Base-by-base conservation (phyloP, 2,113 vertebrate species). In the Brevimyrus niger region DNA sequence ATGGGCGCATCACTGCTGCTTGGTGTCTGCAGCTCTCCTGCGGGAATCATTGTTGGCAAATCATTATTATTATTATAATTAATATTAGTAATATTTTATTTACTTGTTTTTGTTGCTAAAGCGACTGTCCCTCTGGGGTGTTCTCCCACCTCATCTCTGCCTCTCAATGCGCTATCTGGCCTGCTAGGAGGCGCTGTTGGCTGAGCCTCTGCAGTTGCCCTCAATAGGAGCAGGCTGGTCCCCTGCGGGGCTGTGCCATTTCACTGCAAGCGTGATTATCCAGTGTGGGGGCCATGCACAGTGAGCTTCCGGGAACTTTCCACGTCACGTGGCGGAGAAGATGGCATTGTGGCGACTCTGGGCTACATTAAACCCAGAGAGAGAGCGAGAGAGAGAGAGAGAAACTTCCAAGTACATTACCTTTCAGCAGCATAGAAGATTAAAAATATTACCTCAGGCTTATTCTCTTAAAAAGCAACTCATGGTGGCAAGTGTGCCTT, bases 71-170 rank as follows among this genome's bases (percentile, higher is more conserved):
- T 58, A 55, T 21, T 2, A 58, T 55, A 3, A 55, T 51, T 89
- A 89, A 76, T 88, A 82, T 86, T 58, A 58, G 6, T 58, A 23
- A n/a, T n/a, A 58, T 61, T n/a, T 65, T 27, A 65, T 65, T 65
- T 27, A 27, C n/a, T 65, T 61, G 27, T 76, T 19, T 76, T 38
- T 76, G 13, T 91, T 86, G 69, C 51, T 50, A 44, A 87, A 90
- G 83, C 73, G 17, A 23, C 15, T 44, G 21, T 87, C 53, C 69
- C 88, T 80, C 17, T 21, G n/a, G 17, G 10, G 35, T 35, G 38
- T 55, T 21, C 19, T 21, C 53, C 38, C 7, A 53, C 44, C 80
- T 17, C 44, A 9, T 42, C 53, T 1, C 15, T 65, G 46, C 13
- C 5, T 47, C 46, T 88, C 35, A 21, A 15, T 2, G 9, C 35